These are phyloP conservation scores for Cactoblastis cactorum DNA, from an alignment of 2,888 invertebrate genomes.

Conservation along the genomic window DNA sequence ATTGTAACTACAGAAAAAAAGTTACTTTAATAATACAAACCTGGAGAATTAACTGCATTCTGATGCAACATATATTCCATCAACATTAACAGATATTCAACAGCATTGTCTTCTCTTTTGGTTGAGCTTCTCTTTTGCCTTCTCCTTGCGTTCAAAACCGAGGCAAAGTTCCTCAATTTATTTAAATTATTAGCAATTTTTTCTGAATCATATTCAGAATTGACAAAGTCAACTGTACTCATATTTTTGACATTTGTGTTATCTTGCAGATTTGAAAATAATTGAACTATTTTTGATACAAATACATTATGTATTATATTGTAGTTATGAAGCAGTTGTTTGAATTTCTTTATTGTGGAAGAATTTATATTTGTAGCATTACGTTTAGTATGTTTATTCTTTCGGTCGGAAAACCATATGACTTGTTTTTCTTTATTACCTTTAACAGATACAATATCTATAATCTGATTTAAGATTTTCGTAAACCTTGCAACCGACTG, in stretches of 20 bases:
- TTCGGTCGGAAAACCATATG: slow-evolving; percentile 13
- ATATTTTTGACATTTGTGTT: not conserved
- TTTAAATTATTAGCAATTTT: slow-evolving; percentile 54
- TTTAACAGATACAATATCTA: slow-evolving; percentile 36
- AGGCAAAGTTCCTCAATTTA: slow-evolving; percentile 46
- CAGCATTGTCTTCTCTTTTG: slow-evolving; percentile 41
- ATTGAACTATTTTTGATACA: slow-evolving; percentile 46
- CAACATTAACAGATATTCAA: slow-evolving; percentile 55
- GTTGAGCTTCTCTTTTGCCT: slow-evolving; percentile 39
- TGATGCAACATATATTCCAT: slow-evolving; percentile 62
- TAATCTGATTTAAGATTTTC: slow-evolving; percentile 45
- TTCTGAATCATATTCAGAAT: slow-evolving; percentile 42
- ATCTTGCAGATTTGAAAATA: slow-evolving; percentile 34
- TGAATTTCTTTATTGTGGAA: slow-evolving; percentile 40
- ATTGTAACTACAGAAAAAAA: too few species aligned
- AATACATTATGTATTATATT: slow-evolving; percentile 55
- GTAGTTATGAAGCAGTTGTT: slow-evolving; percentile 41
- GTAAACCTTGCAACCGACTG: slow-evolving; percentile 51
- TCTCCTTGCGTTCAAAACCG: slow-evolving; percentile 34
- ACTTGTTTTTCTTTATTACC: slow-evolving; percentile 16
- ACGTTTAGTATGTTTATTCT: slow-evolving; percentile 2
- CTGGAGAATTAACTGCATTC: slow-evolving; percentile 41
- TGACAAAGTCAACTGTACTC: slow-evolving; percentile 22
- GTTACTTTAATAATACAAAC: slow-evolving; percentile 38
- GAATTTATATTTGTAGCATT: slow-evolving; percentile 20